These are phyloP conservation scores for Parus major DNA, from an alignment of 2,113 vertebrate species.

Conservation along the genomic window DNA sequence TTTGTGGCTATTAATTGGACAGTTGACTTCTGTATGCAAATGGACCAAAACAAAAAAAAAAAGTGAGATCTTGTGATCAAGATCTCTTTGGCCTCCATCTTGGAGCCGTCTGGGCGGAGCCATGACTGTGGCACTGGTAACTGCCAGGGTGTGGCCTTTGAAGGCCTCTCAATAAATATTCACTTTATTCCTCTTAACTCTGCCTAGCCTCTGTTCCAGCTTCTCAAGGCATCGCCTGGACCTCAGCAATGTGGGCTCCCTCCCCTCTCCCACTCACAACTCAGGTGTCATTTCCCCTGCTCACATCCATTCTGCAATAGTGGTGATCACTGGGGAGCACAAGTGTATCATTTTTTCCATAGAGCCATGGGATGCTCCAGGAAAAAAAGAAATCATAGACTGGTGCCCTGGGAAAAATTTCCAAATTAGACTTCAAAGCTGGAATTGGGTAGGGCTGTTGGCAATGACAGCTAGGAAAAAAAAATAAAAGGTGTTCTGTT, in stretches of 20 bases:
- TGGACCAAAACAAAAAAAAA: no score
- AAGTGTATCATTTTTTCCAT: not conserved
- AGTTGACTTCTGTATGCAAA: no score
- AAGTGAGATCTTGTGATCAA: no score
- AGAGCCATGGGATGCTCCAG: not conserved
- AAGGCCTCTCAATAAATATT: no score
- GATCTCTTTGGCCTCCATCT: no score
- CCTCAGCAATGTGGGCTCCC: rapidly evolving
- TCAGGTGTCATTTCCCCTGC: not conserved
- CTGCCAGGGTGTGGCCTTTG: no score
- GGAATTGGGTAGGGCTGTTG: not conserved
- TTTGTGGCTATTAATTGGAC: no score
- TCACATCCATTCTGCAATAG: not conserved
- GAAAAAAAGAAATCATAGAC: not conserved
- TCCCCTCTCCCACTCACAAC: not conserved
- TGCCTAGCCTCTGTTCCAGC: no score
- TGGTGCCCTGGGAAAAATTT: not conserved
- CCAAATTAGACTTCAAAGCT: not conserved
- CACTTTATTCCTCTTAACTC: no score
- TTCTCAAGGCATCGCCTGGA: no score
- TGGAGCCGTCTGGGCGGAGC: no score
- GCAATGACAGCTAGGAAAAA: not conserved
- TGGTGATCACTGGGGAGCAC: not conserved
- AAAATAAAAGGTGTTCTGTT: not conserved
- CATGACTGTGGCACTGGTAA: no score